Evolutionary conservation across 2,797 vertebrate species (phyloP), one percentile per base, ranked within the genome.

Genomic region (Falco peregrinus): DNA sequence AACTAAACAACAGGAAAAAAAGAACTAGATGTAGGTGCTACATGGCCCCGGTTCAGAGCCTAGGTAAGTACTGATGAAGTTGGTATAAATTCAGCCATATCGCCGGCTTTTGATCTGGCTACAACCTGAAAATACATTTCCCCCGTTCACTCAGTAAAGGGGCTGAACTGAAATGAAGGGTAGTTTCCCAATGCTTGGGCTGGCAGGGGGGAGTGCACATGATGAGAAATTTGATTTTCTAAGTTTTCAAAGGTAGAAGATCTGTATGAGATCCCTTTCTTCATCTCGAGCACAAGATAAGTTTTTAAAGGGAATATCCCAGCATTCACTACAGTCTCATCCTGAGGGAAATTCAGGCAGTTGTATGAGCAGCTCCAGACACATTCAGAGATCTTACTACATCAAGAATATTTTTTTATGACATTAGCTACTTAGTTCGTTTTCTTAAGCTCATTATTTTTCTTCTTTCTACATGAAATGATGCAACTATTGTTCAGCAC

Each of bases 391-490:
- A 86, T 81, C 61, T 91, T 54, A 60, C 47, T 83, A 89, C 16
- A 37, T 1, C 67, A 13, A 92, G 39, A 89, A 67, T 54, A 50
- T n/a, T 76, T 94, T 82, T 82, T 83, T 31, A 71, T 92, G 69
- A 81, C 24, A n/a, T 69, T 35, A 93, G 48, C 35, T 61, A 41
- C 39, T 41, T 41, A 86, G 60, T 57, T 87, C 39, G 26, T 47
- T 87, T 94, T 63, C 82, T 91, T 89, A 84, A 94, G 33, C 65
- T 96, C 51, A 25, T 87, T 96, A 82, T 83, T 90, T 87, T 85
- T 81, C 47, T 63, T 76, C 26, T 50, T 92, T 59, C 48, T 84
- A 68, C 41, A 76, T 70, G 84, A 95, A 96, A 91, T 57, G 59
- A 84, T 28, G 45, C 31, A 85, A 74, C 75, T 73, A 25, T 39